Conservation (phyloP, 2,797 vertebrate genomes). For the Silurus lanzhouensis region DNA sequence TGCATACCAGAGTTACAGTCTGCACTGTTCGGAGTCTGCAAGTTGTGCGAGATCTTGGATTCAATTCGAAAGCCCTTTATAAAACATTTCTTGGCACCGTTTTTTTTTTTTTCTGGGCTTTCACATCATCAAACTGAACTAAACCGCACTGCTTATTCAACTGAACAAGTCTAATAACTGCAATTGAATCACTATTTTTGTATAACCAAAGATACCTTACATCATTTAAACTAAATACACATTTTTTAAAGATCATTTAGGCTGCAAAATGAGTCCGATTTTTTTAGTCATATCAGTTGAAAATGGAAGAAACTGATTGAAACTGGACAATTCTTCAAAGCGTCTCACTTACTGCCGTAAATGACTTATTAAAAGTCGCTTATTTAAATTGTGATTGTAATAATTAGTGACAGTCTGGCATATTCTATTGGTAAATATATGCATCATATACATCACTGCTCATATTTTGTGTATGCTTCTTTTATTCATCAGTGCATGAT, state of each 20-base stretch:
- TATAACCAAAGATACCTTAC: too few species aligned
- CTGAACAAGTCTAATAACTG: not conserved
- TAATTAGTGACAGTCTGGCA: not conserved
- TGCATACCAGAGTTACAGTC: conserved; percentile 28
- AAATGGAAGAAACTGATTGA: not conserved
- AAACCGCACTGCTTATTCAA: not conserved
- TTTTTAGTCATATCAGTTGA: not conserved
- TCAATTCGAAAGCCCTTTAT: not conserved
- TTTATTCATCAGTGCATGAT: not conserved
- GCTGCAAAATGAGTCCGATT: not conserved
- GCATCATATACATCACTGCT: conserved; percentile 1
- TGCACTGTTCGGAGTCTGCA: conserved; percentile 17
- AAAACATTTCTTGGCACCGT: not conserved
- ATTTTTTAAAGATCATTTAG: not conserved
- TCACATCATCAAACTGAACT: not conserved
- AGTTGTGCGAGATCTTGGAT: not conserved
- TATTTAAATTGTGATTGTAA: not conserved
- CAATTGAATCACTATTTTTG: not conserved
- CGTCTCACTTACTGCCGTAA: not conserved
- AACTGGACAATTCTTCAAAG: not conserved
- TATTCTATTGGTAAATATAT: not conserved
- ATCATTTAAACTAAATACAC: too few species aligned
- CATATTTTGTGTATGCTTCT: not conserved
- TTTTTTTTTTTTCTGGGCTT: not conserved
- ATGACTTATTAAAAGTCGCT: not conserved